Percentiles rank a stretch among this genome's conserved stretches.
Conservation (phyloP, 92 coral and sea anemone genomes). For the Porites cylindrica region DNA sequence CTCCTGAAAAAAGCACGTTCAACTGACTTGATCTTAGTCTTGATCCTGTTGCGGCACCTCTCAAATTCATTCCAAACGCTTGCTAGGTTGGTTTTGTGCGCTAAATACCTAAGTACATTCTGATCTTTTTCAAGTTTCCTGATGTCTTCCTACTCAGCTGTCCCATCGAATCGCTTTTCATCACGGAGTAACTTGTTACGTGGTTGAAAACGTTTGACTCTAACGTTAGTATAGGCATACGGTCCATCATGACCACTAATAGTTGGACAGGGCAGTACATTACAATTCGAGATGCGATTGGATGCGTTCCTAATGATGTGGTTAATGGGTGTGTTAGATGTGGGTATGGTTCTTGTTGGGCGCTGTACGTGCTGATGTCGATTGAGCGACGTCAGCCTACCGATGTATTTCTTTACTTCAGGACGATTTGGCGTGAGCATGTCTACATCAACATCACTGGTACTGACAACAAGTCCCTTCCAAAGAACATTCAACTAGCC, state of each 20-base stretch:
- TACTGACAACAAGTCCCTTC: slow-evolving; percentile 71
- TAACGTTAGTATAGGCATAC: slow-evolving; percentile 61
- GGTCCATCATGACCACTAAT: slow-evolving; percentile 57
- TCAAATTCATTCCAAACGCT: slow-evolving; percentile 43
- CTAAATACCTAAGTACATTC: slow-evolving; percentile 29
- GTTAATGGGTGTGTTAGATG: slow-evolving; percentile 57
- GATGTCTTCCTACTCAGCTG: slow-evolving; percentile 31
- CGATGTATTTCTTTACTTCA: background rate
- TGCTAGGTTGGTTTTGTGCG: slow-evolving; percentile 29
- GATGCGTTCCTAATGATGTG: background rate
- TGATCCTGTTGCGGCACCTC: slow-evolving; percentile 43
- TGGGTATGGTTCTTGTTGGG: slow-evolving; percentile 39
- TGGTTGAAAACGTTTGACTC: slow-evolving; percentile 63
- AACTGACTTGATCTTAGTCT: slow-evolving; percentile 23
- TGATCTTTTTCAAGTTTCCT: slow-evolving; percentile 14
- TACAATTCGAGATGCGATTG: too few relatives aligned
- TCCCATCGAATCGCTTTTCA: slow-evolving; percentile 21
- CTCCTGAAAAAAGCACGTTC: slow-evolving; percentile 9
- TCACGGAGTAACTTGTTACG: slow-evolving; percentile 57
- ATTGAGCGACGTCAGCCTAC: background rate
- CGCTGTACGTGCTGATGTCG: slow-evolving; percentile 33
- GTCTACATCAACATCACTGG: slow-evolving; percentile 67
- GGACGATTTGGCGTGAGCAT: slow-evolving; percentile 20
- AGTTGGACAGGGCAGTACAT: too few relatives aligned
- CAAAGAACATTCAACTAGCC: slow-evolving; percentile 52